Evolutionary conservation across 2,888 invertebrate genomes (phyloP).

Genomic region (Tribolium freemani): DNA sequence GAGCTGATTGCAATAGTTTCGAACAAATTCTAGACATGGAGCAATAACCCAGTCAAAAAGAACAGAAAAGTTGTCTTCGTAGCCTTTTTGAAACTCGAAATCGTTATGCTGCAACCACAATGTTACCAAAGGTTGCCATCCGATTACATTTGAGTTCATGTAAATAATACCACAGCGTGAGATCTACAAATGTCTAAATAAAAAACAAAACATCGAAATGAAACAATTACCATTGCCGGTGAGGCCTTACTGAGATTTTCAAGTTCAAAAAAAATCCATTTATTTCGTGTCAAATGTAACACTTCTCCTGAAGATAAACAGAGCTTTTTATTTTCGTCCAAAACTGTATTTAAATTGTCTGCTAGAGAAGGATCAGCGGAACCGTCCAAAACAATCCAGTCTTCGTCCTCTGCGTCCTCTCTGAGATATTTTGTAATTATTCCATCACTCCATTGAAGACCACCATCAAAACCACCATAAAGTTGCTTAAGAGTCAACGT

Average conservation of each 20-base stretch:
- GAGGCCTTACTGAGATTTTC: constrained; percentile 83
- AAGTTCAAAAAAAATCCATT: constrained; percentile 88
- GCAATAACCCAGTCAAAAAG: constrained; percentile 73
- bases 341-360: constrained; percentile 87
- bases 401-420: constrained; percentile 73
- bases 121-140: constrained; percentile 71
- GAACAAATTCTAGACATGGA: constrained; percentile 71
- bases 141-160: constrained; percentile 71
- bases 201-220: neutral
- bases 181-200: constrained; percentile 60
- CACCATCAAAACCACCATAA: constrained; percentile 74
- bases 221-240: constrained; percentile 79
- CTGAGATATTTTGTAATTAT: constrained; percentile 84
- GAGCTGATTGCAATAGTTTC: constrained; percentile 66
- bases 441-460: constrained; percentile 88
- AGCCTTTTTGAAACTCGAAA: constrained; percentile 53
- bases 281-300: constrained; percentile 78
- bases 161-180: constrained; percentile 77
- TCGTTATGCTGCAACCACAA: constrained; percentile 66
- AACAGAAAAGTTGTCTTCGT: constrained; percentile 58
- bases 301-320: constrained; percentile 87
- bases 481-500: constrained; percentile 88
- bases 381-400: constrained; percentile 91
- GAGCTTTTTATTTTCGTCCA: constrained; percentile 81
- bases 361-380: constrained; percentile 89